Evolutionary conservation across 1,140 invertebrate species (phyloP).

Genomic region (Trachelipus rathkii): DNA sequence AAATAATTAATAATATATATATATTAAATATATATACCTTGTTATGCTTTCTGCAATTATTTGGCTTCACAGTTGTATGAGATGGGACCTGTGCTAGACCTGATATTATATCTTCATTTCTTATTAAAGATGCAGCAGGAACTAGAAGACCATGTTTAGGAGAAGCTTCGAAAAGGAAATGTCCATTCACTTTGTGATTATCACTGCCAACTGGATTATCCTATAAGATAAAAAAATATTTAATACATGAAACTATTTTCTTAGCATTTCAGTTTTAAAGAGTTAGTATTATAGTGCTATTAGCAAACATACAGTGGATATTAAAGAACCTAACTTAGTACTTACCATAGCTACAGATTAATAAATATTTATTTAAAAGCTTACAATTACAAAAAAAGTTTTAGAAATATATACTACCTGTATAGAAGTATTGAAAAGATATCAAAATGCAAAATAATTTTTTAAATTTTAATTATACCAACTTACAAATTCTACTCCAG

Average conservation of each 20-base stretch:
- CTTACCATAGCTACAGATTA: not conserved
- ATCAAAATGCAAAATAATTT: not conserved
- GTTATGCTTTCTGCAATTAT: not conserved
- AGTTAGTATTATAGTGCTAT: not conserved
- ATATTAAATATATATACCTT: not conserved
- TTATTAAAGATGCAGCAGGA: not conserved
- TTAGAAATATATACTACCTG: not conserved
- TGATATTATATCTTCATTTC: not conserved
- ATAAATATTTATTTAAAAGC: not conserved
- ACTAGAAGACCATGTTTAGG: not conserved
- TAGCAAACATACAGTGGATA: not conserved
- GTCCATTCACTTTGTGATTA: not conserved
- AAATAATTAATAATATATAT: too few relatives aligned
- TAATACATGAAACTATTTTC: not conserved
- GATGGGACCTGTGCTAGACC: not conserved
- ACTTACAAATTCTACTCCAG: constrained; percentile 4
- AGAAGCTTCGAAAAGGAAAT: not conserved
- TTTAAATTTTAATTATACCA: not conserved
- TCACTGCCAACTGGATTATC: not conserved
- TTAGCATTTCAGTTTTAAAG: not conserved
- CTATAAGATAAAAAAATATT: not conserved
- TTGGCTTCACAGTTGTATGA: not conserved
- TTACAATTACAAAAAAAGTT: not conserved
- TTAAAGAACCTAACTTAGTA: not conserved
- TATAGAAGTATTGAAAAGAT: not conserved